Base-by-base conservation (phyloP, 1,140 invertebrate genomes). In the Papilio polytes region DNA sequence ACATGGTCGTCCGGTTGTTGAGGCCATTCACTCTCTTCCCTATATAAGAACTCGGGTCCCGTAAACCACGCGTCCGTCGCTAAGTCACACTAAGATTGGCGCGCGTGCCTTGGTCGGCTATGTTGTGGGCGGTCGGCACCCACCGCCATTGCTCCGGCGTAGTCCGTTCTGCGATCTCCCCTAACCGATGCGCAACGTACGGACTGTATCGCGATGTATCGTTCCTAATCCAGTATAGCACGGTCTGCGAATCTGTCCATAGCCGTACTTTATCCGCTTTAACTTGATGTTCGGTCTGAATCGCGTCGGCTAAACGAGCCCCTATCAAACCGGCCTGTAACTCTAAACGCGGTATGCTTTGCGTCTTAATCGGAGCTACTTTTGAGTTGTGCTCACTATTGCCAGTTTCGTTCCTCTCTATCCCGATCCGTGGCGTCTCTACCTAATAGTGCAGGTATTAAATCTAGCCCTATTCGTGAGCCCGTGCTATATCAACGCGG, bases 341-440 rank as follows among this genome's bases (percentile, higher is more conserved):
- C 66, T 87, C 88, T 15, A 90, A 72, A 0, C 87, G 82, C 1
- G 85, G 88, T 63, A 89, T 88, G 0, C 80, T 83, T 2, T 80
- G 73, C 3, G 84, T 0, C 41, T 81, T 85, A 44, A 87, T 13
- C 15, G 87, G 88, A n/a, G 36, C 20, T n/a, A 6, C 6, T n/a
- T n/a, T 59, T 20, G 0, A 6, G n/a, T 59, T 20, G n/a, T 20
- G n/a, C 56, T 22, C n/a, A 22, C 10, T 20, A 22, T 9, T 22
- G 56, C n/a, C 26, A 2, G n/a, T 59, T 26, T 59, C 56, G 56
- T 10, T 59, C 18, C n/a, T n/a, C n/a, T 59, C 56, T 59, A 59
- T 59, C 20, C 56, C 20, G 10, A 20, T 20, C 56, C 56, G 56
- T 20, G 56, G 56, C 56, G 36, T 36, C 4, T 36, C 36, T 36